Conservation (phyloP, 2,797 vertebrate genomes). For the Poecilia gillii region DNA sequence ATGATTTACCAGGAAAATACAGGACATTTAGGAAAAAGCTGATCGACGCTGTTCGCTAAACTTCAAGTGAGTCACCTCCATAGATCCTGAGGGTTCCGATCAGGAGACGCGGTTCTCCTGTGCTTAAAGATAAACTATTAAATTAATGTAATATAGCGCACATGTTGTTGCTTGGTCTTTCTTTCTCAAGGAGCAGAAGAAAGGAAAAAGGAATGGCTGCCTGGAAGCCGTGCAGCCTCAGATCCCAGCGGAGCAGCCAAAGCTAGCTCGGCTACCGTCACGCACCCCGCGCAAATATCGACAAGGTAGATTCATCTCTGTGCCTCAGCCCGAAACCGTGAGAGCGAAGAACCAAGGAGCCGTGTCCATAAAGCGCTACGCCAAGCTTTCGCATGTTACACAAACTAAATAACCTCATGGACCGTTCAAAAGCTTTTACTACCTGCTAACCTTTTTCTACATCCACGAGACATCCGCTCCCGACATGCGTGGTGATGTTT, state of each 20-base stretch:
- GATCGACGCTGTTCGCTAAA: slow-evolving; percentile 36
- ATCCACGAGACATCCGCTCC: slow-evolving; percentile 41
- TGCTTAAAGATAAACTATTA: background rate
- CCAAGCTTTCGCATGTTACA: slow-evolving; percentile 70
- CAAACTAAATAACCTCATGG: slow-evolving; percentile 74
- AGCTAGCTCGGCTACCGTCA: slow-evolving; percentile 45
- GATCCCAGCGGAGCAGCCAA: slow-evolving; percentile 50
- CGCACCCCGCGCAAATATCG: slow-evolving; percentile 57
- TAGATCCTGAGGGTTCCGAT: slow-evolving; percentile 27
- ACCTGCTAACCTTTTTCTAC: slow-evolving; percentile 62
- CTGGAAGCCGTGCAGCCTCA: slow-evolving; percentile 40
- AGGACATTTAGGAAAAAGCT: slow-evolving; percentile 49
- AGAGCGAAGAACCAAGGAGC: slow-evolving; percentile 49
- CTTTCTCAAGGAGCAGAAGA: slow-evolving; percentile 19
- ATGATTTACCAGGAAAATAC: slow-evolving; percentile 34
- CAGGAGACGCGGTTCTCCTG: background rate
- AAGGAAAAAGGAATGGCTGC: slow-evolving; percentile 17
- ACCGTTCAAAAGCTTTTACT: slow-evolving; percentile 54
- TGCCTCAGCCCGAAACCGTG: slow-evolving; percentile 75
- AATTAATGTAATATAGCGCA: slow-evolving; percentile 13
- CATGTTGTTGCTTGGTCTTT: slow-evolving; percentile 31
- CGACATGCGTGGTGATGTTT: slow-evolving; percentile 34
- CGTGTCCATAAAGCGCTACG: slow-evolving; percentile 47
- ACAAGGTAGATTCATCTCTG: slow-evolving; percentile 64
- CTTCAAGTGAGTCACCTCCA: slow-evolving; percentile 29